Percentiles rank a stretch among this genome's conserved stretches.
Evolutionary conservation across 2,888 invertebrate genomes (phyloP).

Genomic region (Penaeus monodon): DNA sequence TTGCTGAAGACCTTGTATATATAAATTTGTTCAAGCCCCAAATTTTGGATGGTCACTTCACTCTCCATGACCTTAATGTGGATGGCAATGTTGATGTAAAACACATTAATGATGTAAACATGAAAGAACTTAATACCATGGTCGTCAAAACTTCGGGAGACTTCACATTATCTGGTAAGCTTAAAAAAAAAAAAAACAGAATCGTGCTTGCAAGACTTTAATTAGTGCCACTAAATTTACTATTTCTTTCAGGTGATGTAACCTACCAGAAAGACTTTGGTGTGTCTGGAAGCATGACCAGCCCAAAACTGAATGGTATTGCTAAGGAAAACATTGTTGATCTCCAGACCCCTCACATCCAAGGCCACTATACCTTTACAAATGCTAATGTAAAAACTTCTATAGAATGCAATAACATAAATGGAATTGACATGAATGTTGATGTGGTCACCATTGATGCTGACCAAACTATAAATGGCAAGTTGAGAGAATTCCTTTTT

Average conservation of each 20-base stretch:
- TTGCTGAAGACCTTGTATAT: not conserved
- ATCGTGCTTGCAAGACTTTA: not conserved
- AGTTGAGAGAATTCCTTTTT: not conserved
- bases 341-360: slow-evolving; percentile 6
- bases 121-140: not conserved
- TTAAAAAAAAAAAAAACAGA: too few species aligned
- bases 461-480: slow-evolving; percentile 23
- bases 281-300: not conserved
- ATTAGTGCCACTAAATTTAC: not conserved
- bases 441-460: slow-evolving; percentile 14
- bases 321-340: slow-evolving; percentile 6
- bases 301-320: not conserved
- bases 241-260: slow-evolving; percentile 10
- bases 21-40: not conserved
- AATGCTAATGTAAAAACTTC: not conserved
- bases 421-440: slow-evolving; percentile 18
- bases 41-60: not conserved
- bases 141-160: slow-evolving; percentile 2
- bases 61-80: not conserved
- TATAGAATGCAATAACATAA: slow-evolving; percentile 6
- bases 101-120: not conserved
- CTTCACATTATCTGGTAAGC: slow-evolving; percentile 6
- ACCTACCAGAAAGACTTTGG: not conserved
- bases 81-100: not conserved
- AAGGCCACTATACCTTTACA: slow-evolving; percentile 4